Evolutionary conservation across 1,140 invertebrate genomes (phyloP).

Genomic region (Polypedilum pembai): DNA sequence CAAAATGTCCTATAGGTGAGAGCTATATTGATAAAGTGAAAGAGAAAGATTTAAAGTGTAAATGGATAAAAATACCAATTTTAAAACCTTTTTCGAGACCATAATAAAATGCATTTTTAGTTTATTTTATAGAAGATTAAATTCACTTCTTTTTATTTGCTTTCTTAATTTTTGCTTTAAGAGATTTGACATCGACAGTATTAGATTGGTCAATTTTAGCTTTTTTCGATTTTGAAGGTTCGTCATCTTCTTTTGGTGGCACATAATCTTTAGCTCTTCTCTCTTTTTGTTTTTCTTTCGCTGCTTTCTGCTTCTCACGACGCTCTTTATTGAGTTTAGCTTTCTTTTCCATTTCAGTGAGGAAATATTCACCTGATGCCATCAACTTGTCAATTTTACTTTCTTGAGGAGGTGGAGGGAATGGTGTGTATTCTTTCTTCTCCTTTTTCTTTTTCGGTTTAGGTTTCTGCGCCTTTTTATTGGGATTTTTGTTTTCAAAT

Average conservation of each 20-base stretch:
- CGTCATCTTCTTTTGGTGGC: slow-evolving; percentile 60
- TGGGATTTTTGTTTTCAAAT: slow-evolving; percentile 87
- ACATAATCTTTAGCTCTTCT: slow-evolving; percentile 72
- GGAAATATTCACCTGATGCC: slow-evolving; percentile 94
- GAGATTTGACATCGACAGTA: slow-evolving; percentile 53
- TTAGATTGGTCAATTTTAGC: slow-evolving; percentile 33
- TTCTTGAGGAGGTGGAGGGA: slow-evolving; percentile 88
- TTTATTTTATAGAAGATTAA: background rate
- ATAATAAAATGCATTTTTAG: background rate
- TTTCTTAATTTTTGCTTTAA: slow-evolving; percentile 68
- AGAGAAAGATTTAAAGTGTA: slow-evolving; percentile 51
- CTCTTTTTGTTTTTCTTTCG: slow-evolving; percentile 64
- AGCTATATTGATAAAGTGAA: slow-evolving; percentile 50
- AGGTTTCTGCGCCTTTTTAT: slow-evolving; percentile 76
- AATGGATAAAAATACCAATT: slow-evolving; percentile 47
- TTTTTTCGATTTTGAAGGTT: slow-evolving; percentile 36
- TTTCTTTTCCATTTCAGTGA: slow-evolving; percentile 74
- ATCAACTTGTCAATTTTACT: slow-evolving; percentile 92
- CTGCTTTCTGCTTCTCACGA: slow-evolving; percentile 62
- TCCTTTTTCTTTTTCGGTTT: slow-evolving; percentile 62
- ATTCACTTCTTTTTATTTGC: slow-evolving; percentile 30
- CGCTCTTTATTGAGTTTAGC: slow-evolving; percentile 64
- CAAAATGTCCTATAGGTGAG: slow-evolving; percentile 49
- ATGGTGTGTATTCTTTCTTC: slow-evolving; percentile 94
- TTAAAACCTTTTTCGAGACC: background rate